These are phyloP conservation scores for Drosophila bipectinata DNA, from an alignment of 1,140 invertebrate species.

Conservation along the genomic window DNA sequence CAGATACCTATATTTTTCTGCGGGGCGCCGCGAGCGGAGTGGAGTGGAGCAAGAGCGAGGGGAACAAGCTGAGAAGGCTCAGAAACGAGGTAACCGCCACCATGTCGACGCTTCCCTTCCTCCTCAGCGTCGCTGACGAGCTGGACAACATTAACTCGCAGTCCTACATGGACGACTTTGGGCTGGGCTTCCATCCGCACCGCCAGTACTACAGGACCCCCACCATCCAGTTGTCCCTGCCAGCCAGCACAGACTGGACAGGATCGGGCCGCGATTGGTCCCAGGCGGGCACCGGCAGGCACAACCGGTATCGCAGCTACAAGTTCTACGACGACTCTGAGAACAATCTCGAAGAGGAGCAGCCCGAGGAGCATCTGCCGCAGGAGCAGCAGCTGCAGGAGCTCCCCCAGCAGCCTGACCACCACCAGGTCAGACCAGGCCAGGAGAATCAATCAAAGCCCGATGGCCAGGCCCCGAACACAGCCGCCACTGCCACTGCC, in stretches of 20 bases:
- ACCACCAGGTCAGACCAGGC: constrained; percentile 8
- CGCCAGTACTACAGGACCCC: constrained; percentile 79
- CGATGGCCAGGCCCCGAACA: constrained; percentile 2
- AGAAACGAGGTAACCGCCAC: constrained; percentile 50
- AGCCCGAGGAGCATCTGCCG: constrained; percentile 38
- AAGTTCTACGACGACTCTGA: constrained; percentile 73
- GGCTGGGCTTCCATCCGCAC: constrained; percentile 82
- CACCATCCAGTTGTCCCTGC: constrained; percentile 78
- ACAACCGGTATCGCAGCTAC: constrained; percentile 67
- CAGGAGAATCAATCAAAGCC: constrained; percentile 9
- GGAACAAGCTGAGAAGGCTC: constrained; percentile 33
- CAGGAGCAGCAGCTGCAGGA: constrained; percentile 26
- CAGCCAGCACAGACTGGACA: constrained; percentile 79
- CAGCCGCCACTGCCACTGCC: constrained; percentile 24
- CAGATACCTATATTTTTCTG: constrained; percentile 57
- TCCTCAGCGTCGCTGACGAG: constrained; percentile 82
- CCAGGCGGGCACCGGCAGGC: constrained; percentile 31
- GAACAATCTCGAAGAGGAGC: constrained; percentile 69
- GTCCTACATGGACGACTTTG: constrained; percentile 81
- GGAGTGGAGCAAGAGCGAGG: constrained; percentile 8
- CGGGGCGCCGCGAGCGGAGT: constrained; percentile 3
- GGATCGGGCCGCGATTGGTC: constrained; percentile 41
- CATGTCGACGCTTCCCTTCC: constrained; percentile 82
- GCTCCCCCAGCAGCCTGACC: constrained; percentile 18
- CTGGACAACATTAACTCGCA: constrained; percentile 82